phyloP scores from a whole-genome alignment of 2,888 invertebrate genomes.

The Rhabditoides inermis region DNA sequence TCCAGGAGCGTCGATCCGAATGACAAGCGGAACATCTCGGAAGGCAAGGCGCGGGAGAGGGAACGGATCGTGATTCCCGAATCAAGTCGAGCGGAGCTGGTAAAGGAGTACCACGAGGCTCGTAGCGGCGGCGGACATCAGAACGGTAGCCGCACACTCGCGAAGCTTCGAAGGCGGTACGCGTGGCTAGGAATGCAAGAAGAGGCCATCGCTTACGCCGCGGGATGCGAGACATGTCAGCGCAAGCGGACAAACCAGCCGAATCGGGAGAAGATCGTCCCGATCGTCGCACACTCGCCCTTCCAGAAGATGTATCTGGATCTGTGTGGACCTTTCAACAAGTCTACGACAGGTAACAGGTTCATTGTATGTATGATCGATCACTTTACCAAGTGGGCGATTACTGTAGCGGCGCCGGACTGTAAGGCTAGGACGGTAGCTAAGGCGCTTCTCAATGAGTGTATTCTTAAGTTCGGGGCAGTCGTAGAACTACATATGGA shows the following conservation, averaged over 20 bases:
- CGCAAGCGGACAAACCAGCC: slow-evolving; percentile 2
- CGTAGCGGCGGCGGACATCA: slow-evolving; percentile 19
- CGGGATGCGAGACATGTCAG: slow-evolving; percentile 18
- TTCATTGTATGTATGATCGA: slow-evolving; percentile 10
- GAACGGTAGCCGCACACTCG: slow-evolving; percentile 7
- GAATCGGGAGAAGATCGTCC: slow-evolving; percentile 9
- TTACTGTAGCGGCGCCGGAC: slow-evolving; percentile 45
- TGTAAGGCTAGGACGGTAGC: slow-evolving; percentile 47
- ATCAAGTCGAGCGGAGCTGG: slow-evolving; percentile 1
- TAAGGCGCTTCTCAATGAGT: slow-evolving; percentile 21
- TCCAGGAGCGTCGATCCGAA: too few relatives aligned
- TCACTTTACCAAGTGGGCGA: slow-evolving; percentile 17
- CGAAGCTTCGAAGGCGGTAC: slow-evolving; percentile 12
- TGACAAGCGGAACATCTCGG: too few relatives aligned
- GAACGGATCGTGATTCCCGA: slow-evolving; percentile 7
- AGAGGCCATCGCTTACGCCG: slow-evolving; percentile 4
- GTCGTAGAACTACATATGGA: slow-evolving; percentile 34
- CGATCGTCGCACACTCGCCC: not conserved
- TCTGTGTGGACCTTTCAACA: slow-evolving; percentile 11
- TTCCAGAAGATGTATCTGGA: slow-evolving; percentile 15
- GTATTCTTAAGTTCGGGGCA: slow-evolving; percentile 25
- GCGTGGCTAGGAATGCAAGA: slow-evolving; percentile 13
- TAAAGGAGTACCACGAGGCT: slow-evolving; percentile 15
- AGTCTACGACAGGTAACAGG: slow-evolving; percentile 7
- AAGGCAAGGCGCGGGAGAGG: too few relatives aligned